A percentile compares a stretch with the other conserved stretches of the same genome.
These are phyloP conservation scores for human DNA, from an alignment of 2,113 vertebrate species.

Conservation along the genomic window GRCh38 chr5:120678001-120678500, in stretches of 20 bases:
- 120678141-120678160: no score
- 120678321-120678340: background rate
- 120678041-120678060: no score
- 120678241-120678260: background rate
- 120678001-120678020: no score
- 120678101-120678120: no score
- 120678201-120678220: background rate
- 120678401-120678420: background rate
- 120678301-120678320: background rate
- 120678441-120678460: background rate
- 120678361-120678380: background rate
- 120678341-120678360: background rate
- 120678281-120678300: background rate
- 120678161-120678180: no score
- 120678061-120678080: no score
- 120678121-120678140: no score
- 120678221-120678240: background rate
- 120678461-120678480: no score
- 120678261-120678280: background rate
- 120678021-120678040: no score
- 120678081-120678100: no score
- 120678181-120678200: background rate
- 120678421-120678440: background rate
- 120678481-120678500: background rate
- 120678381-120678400: background rate